A percentile compares a stretch with the other conserved stretches of the same genome.
These are phyloP conservation scores for Anagyrus pseudococci DNA, from an alignment of 2,888 invertebrate genomes.

Conservation along the genomic window DNA sequence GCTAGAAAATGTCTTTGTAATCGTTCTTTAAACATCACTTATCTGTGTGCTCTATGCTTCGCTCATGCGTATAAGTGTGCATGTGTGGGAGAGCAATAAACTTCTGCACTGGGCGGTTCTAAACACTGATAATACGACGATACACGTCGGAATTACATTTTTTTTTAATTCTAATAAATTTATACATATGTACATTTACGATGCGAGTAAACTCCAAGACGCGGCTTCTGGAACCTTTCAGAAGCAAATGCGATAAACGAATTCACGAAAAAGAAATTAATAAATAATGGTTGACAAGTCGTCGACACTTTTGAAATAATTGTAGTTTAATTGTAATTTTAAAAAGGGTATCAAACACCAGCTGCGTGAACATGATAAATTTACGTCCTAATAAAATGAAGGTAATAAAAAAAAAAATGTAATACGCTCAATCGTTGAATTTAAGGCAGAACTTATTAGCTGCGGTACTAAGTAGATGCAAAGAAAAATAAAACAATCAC, in stretches of 20 bases:
- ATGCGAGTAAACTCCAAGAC: constrained; percentile 21
- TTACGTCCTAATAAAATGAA: constrained; percentile 13
- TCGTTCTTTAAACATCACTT: no score
- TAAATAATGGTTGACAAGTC: no score
- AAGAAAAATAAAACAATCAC: constrained; percentile 3
- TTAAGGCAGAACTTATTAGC: constrained; percentile 3
- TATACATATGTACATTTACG: constrained; percentile 18
- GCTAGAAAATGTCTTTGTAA: no score
- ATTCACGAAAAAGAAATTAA: constrained; percentile 23
- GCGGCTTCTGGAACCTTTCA: constrained; percentile 23
- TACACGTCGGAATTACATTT: not conserved
- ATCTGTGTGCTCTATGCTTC: not conserved
- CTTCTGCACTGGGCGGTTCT: not conserved
- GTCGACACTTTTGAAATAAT: constrained; percentile 14
- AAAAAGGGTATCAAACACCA: not conserved
- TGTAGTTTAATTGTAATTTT: constrained; percentile 12
- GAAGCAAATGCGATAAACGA: no score
- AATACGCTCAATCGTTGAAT: constrained; percentile 15
- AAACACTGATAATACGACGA: not conserved
- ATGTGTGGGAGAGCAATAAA: not conserved
- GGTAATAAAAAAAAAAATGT: constrained; percentile 12
- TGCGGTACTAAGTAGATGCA: constrained; percentile 1
- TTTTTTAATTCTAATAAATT: constrained; percentile 26
- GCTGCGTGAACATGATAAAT: constrained; percentile 2
- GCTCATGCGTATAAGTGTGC: not conserved